Evolutionary conservation across 1,140 invertebrate species (phyloP), one percentile per base, ranked within the genome.

Genomic region (Bradysia coprophila): DNA sequence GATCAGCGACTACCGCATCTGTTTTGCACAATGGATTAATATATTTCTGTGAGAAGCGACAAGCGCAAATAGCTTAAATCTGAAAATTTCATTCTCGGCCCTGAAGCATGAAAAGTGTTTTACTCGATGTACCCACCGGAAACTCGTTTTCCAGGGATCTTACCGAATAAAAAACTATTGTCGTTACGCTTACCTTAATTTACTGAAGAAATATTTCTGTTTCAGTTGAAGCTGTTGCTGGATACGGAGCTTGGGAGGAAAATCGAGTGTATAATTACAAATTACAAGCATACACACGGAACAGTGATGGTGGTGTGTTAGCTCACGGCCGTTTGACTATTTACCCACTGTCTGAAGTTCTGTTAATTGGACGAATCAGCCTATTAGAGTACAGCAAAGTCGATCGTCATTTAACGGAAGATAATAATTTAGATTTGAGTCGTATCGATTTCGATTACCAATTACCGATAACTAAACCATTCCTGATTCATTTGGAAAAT

Each of bases 201-300:
- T n/a, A n/a, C n/a, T n/a, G n/a, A n/a, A n/a, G n/a, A n/a, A n/a
- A n/a, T n/a, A n/a, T n/a, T n/a, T n/a, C n/a, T n/a, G n/a, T n/a
- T n/a, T n/a, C n/a, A 43, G 43, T 40, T 31, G 43, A 23, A 4
- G 15, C 34, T 13, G 21, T 5, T 31, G 37, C 24, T 20, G 18
- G 15, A 20, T 16, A 38, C 21, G 51, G 48, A 44, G 69, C 62
- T 11, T 78, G 74, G 73, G 62, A 68, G 46, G 45, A 46, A 0
- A 66, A 66, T 21, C 66, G 62, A 21, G 60, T 70, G 28, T 82
- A 80, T 53, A 56, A 58, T 4, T 82, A 78, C 51, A 48, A 67
- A 9, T 62, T 79, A 3, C 57, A 60, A 18, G 66, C 70, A 19
- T 62, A 68, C 21, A 77, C 73, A 0, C 24, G 2, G 59, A 71